Evolutionary conservation across 1,140 invertebrate species (phyloP).

Genomic region (Ditylenchus dipsaci): DNA sequence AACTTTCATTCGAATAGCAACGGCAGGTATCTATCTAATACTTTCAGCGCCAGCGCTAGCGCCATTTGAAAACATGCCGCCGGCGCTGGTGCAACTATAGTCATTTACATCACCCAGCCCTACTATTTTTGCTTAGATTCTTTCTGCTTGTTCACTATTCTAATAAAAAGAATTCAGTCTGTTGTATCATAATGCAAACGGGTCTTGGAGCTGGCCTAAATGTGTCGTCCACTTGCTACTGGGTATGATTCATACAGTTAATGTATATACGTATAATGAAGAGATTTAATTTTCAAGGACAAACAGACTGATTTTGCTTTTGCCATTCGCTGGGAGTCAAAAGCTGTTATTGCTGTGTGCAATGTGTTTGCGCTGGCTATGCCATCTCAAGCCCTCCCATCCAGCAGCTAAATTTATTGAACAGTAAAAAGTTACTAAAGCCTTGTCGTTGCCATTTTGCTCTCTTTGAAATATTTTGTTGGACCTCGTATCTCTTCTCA

Average conservation of each 20-base stretch:
- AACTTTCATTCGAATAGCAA: too few relatives aligned
- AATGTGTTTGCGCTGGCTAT: conserved; percentile 42
- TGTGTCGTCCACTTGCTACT: conserved; percentile 37
- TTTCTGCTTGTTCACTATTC: neutral
- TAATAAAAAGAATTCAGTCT: conserved; percentile 10
- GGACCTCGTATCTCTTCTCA: too few relatives aligned
- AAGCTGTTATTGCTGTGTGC: conserved; percentile 30
- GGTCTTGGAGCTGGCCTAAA: conserved; percentile 43
- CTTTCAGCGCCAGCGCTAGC: too few relatives aligned
- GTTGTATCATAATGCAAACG: conserved; percentile 39
- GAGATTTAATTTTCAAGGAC: conserved; percentile 4
- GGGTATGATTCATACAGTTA: conserved; percentile 4
- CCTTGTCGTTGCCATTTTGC: too few relatives aligned
- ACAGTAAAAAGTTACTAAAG: too few relatives aligned
- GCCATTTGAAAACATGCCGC: too few relatives aligned
- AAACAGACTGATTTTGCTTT: conserved; percentile 35
- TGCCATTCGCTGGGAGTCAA: conserved; percentile 29
- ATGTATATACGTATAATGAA: neutral
- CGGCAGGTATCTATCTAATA: too few relatives aligned
- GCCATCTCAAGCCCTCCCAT: neutral
- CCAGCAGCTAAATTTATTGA: too few relatives aligned
- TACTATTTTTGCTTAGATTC: too few relatives aligned
- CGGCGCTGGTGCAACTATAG: too few relatives aligned
- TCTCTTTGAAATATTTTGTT: too few relatives aligned
- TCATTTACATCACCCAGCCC: too few relatives aligned